Conservation (phyloP, 1,140 invertebrate species). For the Rhizoglyphus robini region DNA sequence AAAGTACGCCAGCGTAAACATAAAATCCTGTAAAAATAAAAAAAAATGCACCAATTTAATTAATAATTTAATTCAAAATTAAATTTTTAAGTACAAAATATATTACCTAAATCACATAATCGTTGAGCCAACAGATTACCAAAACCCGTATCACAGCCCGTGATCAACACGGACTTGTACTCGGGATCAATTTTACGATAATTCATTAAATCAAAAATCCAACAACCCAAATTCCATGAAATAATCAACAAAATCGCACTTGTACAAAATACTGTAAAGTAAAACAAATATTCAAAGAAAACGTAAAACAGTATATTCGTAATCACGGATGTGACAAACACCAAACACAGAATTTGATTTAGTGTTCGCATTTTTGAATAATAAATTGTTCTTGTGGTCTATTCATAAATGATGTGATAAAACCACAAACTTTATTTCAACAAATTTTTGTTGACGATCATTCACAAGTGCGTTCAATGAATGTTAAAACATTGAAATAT, state of each 20-base stretch:
- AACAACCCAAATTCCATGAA: not conserved
- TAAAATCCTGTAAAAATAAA: not conserved
- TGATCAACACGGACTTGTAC: not conserved
- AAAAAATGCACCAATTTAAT: not conserved
- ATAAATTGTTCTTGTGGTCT: too few relatives aligned
- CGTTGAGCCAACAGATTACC: not conserved
- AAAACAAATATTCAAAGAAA: not conserved
- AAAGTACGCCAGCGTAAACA: not conserved
- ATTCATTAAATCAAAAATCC: not conserved
- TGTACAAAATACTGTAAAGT: not conserved
- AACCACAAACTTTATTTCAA: too few relatives aligned
- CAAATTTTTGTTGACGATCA: too few relatives aligned
- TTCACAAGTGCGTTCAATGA: too few relatives aligned
- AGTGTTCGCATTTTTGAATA: not conserved
- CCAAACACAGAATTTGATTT: not conserved
- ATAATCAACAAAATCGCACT: not conserved
- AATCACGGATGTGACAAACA: not conserved
- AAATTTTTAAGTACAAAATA: too few relatives aligned
- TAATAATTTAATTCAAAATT: not conserved
- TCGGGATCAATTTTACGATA: not conserved
- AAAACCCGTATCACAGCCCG: not conserved
- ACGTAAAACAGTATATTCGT: not conserved
- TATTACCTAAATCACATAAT: not conserved
- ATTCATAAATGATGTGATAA: too few relatives aligned
- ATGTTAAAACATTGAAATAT: too few relatives aligned